phyloP scores from a whole-genome alignment of 2,113 vertebrate species.

The Tringa solitaria region DNA sequence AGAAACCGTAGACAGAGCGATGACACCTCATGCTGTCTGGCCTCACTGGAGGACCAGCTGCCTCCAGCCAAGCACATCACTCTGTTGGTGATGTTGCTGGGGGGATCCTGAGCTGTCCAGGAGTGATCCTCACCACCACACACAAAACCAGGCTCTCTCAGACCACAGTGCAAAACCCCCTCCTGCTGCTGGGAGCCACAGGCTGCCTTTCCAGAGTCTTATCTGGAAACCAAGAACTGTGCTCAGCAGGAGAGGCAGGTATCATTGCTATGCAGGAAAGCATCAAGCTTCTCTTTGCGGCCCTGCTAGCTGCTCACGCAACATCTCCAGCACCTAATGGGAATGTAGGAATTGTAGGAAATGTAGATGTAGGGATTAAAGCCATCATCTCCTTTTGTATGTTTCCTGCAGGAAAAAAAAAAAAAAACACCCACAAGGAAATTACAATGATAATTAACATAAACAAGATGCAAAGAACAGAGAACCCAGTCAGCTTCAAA shows the following conservation, averaged over 20 bases:
- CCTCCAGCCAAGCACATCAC: not conserved
- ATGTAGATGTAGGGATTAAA: not conserved
- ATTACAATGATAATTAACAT: not conserved
- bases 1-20: fast-evolving
- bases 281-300: not conserved
- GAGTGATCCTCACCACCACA: not conserved
- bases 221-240: not conserved
- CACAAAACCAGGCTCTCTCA: not conserved
- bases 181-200: not conserved
- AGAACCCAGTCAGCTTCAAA: not conserved
- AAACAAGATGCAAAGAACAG: not conserved
- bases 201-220: not conserved
- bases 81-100: not conserved
- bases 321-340: not conserved
- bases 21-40: fast-evolving
- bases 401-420: not conserved
- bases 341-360: not conserved
- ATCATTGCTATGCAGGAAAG: not conserved
- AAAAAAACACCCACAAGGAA: not conserved
- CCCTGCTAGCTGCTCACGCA: not conserved
- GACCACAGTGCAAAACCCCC: not conserved
- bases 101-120: not conserved
- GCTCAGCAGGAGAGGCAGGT: not conserved
- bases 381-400: not conserved
- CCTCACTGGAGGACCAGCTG: not conserved